Evolutionary conservation across 2,888 invertebrate species (phyloP).

Genomic region (Conops quadrifasciatus): DNA sequence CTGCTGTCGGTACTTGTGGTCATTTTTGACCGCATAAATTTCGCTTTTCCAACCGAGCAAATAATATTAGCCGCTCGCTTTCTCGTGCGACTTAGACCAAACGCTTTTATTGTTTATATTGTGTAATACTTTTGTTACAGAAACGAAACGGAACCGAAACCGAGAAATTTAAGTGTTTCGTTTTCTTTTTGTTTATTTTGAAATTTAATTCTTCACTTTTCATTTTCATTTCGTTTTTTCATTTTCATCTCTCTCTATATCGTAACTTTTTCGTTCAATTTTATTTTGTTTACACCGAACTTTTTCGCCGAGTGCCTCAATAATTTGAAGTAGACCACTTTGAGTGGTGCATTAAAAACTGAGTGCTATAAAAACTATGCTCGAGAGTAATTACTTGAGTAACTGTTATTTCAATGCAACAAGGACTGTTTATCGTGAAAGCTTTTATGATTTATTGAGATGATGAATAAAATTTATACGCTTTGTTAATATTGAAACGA

Average conservation of each 20-base stretch:
- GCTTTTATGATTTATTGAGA: not conserved
- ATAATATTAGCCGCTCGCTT: not conserved
- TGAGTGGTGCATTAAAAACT: slow-evolving; percentile 18
- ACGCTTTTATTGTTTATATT: not conserved
- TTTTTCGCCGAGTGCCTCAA: slow-evolving; percentile 7
- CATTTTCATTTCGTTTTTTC: not conserved
- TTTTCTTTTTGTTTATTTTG: not conserved
- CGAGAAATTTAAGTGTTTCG: not conserved
- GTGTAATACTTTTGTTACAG: not conserved
- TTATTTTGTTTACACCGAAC: not conserved
- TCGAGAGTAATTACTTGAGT: not conserved
- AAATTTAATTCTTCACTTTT: not conserved
- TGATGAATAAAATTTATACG: too few relatives aligned
- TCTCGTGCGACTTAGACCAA: not conserved
- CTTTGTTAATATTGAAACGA: too few relatives aligned
- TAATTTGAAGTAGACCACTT: slow-evolving; percentile 12
- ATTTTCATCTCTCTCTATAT: slow-evolving; percentile 3
- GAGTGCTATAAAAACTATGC: slow-evolving; percentile 17
- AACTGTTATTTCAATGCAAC: not conserved
- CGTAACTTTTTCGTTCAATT: not conserved
- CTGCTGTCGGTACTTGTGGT: not conserved
- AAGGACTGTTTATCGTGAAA: not conserved
- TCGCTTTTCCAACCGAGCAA: not conserved
- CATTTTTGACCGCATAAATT: slow-evolving; percentile 11
- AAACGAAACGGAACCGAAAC: not conserved